Percentiles rank a stretch among this genome's conserved stretches.
These are phyloP conservation scores for Polyommatus iphigenia DNA, from an alignment of 2,888 invertebrate species.

Conservation along the genomic window DNA sequence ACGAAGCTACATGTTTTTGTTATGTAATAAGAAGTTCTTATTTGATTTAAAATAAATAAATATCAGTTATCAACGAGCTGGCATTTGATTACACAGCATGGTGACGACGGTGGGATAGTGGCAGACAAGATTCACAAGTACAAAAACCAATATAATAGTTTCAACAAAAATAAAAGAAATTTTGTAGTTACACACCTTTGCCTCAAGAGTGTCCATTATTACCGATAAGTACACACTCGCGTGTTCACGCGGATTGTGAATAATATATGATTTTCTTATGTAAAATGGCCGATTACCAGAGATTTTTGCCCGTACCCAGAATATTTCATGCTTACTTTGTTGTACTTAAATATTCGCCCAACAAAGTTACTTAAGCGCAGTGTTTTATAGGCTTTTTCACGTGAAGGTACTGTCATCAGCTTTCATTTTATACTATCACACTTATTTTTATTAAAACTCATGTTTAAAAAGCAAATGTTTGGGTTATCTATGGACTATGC, in stretches of 20 bases:
- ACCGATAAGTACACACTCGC: conserved; percentile 74
- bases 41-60: no score
- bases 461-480: background rate
- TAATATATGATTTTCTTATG: conserved; percentile 80
- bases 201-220: conserved; percentile 57
- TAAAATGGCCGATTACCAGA: conserved; percentile 78
- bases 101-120: no score
- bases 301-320: conserved; percentile 71
- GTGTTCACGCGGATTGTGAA: conserved; percentile 76
- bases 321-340: conserved; percentile 76
- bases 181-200: conserved; percentile 5
- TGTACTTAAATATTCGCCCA: conserved; percentile 62
- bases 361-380: background rate
- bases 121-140: no score
- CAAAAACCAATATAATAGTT: background rate
- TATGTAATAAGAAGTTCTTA: no score
- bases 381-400: background rate
- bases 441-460: background rate
- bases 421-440: background rate
- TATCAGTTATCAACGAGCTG: no score
- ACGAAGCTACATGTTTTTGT: no score
- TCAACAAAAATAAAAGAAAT: background rate
- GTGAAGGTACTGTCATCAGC: background rate
- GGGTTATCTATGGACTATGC: no score
- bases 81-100: no score